Base-by-base conservation (phyloP, 2,797 vertebrate genomes). In the Mallotus villosus region DNA sequence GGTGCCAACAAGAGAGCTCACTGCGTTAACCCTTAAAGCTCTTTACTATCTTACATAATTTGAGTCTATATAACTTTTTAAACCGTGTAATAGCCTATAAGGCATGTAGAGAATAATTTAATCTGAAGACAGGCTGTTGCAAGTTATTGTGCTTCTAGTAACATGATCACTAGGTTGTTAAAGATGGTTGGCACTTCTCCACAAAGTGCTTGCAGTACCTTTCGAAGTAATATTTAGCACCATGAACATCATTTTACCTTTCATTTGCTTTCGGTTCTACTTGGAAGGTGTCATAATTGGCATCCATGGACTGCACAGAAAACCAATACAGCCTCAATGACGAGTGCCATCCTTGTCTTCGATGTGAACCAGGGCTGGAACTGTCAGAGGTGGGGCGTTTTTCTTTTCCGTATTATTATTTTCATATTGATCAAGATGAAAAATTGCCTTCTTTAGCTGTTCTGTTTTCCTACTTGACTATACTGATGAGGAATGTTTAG, bases 231-330 rank as follows among this genome's bases (percentile, higher is more conserved):
- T 22, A 41, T 12, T 14, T 34, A 14, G 11, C 41, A 49, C 16
- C 5, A 16, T 11, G 5, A 53, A 53, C 14, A 17, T n/a, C 1
- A 3, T 19, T 25, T 21, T 11, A 55, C 25, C 32, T 51, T n/a
- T 2, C 19, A 21, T 29, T 46, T 9, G 34, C 32, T 19, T 58
- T 29, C 21, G 46, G 8, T 7, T 21, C 58, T 66, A 17, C 25
- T 2, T 65, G 59, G 63, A 21, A 32, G 29, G 16, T 65, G 4
- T 58, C 37, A 34, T 14, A 3, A 14, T 46, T 46, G 11, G 41
- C 41, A 14, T 46, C 53, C 63, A 72, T 72, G 71, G 71, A 72
- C 57, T 72, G 71, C 25, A 58, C 71, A 59, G 63, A 60, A 32
- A 72, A 41, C 22, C 53, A 72, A 24, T 72, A 72, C 65, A 59